Evolutionary conservation across 2,113 vertebrate species (phyloP), one percentile per base, ranked within the genome.

Genomic region (Ailuropoda melanoleuca): DNA sequence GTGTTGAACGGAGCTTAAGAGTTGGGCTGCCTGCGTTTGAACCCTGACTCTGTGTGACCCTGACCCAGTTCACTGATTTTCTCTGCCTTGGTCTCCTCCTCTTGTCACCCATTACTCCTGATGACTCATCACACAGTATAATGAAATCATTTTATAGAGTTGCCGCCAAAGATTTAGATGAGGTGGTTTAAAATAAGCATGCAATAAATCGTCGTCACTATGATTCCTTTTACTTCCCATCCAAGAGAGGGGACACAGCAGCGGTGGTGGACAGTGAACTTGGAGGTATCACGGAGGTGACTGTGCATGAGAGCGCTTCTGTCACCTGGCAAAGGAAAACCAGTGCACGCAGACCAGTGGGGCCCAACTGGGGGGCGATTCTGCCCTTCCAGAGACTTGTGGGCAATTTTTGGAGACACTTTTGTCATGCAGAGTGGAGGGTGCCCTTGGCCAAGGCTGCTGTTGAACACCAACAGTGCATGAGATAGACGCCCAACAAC

Each of bases 231-330:
- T 15, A 55, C 66, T 29, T 64, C 66, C n/a, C 56, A 56, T n/a
- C 10, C 78, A 43, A n/a, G 4, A 56, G 60, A 48, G 12, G 31
- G 50, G 75, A 48, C 21, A 24, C 2, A 53, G 64, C 29, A 34
- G 6, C 4, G 43, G 81, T 3, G 26, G 7, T 11, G 24, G n/a
- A 5, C 4, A 24, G 31, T 1, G 31, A 91, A 18, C 31, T 21
- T 31, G 4, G 55, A 66, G 18, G n/a, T 3, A 4, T n/a, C 18
- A 0, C 19, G 4, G n/a, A 17, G 68, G 21, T n/a, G 19, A 3
- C 15, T 7, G 19, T 15, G 43, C 37, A 2, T 31, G 19, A 83
- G 66, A 21, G 58, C 6, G 56, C 10, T 43, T 62, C 93, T 66
- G 0, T 84, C 21, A 37, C 39, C 37, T n/a, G 77, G 15, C 0